phyloP scores from a whole-genome alignment of 2,888 invertebrate genomes.

The Andrena haemorrhoa region DNA sequence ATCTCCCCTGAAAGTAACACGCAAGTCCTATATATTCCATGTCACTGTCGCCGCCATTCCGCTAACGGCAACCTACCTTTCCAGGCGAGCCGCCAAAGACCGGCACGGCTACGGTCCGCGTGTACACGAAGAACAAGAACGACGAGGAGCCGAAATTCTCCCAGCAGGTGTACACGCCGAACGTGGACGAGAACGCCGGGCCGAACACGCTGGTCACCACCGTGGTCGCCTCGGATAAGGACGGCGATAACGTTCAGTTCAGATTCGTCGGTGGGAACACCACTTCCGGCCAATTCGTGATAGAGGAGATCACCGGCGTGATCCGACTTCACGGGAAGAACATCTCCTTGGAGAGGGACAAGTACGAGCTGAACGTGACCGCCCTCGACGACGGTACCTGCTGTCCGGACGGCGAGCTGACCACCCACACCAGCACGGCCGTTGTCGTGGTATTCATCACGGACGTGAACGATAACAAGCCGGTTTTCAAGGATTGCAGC shows the following conservation, averaged over 20 bases:
- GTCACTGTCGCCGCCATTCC: not conserved
- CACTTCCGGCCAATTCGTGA: constrained; percentile 96
- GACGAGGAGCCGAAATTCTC: constrained; percentile 99
- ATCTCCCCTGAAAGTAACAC: not conserved
- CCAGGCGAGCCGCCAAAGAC: constrained; percentile 94
- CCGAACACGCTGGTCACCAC: constrained; percentile 98
- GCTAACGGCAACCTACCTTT: constrained; percentile 1
- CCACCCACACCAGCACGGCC: constrained; percentile 96
- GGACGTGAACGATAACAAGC: constrained; percentile 98
- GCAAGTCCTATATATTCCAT: no score
- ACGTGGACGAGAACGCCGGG: constrained; percentile 98
- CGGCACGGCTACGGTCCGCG: constrained; percentile 96
- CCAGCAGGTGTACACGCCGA: constrained; percentile 98
- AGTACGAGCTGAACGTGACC: constrained; percentile 98
- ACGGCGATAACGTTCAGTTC: constrained; percentile 97
- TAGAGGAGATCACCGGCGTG: constrained; percentile 97
- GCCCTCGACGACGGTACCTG: constrained; percentile 99
- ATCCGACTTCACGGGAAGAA: constrained; percentile 95
- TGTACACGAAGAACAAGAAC: constrained; percentile 99
- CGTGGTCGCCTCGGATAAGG: constrained; percentile 98
- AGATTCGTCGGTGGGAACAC: constrained; percentile 96
- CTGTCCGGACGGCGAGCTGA: constrained; percentile 94
- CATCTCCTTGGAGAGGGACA: constrained; percentile 95
- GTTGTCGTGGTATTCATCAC: constrained; percentile 98
- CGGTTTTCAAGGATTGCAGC: constrained; percentile 96